A percentile compares a stretch with the other conserved stretches of the same genome.
Conservation (phyloP, 2,888 invertebrate species). For the Parnassius orleans region DNA sequence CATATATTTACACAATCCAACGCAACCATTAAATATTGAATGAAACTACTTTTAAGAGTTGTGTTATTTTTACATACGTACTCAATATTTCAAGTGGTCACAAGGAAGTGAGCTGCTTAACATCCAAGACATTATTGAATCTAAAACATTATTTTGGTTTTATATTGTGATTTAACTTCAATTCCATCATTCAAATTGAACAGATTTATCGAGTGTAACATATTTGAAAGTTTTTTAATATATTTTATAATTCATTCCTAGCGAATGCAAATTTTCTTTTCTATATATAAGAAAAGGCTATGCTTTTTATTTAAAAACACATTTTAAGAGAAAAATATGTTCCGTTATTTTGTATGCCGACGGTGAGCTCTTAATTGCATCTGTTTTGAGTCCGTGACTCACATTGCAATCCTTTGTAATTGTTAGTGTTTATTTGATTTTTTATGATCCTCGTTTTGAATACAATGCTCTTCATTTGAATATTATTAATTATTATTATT, state of each 20-base stretch:
- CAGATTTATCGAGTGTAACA: too few relatives aligned
- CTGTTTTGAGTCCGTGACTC: constrained; percentile 61
- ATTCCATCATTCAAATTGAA: too few relatives aligned
- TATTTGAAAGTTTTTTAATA: too few relatives aligned
- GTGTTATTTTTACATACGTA: too few relatives aligned
- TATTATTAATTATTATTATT: constrained; percentile 4
- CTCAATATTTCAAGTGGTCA: too few relatives aligned
- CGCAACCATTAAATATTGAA: too few relatives aligned
- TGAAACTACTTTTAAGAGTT: too few relatives aligned
- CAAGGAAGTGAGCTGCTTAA: too few relatives aligned
- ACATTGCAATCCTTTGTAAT: constrained; percentile 45
- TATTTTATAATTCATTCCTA: background rate
- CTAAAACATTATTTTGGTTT: too few relatives aligned
- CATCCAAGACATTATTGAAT: too few relatives aligned
- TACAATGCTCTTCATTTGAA: constrained; percentile 24
- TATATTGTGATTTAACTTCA: too few relatives aligned
- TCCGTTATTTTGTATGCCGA: constrained; percentile 55
- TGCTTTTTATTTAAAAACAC: constrained; percentile 47
- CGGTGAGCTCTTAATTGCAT: constrained; percentile 67
- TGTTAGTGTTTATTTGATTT: constrained; percentile 30
- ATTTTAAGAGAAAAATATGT: constrained; percentile 39
- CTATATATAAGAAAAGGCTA: constrained; percentile 37
- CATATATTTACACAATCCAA: too few relatives aligned
- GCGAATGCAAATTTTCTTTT: background rate
- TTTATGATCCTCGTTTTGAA: constrained; percentile 24